phyloP scores from a whole-genome alignment of 1,140 invertebrate species.

The Drosophila busckii region DNA sequence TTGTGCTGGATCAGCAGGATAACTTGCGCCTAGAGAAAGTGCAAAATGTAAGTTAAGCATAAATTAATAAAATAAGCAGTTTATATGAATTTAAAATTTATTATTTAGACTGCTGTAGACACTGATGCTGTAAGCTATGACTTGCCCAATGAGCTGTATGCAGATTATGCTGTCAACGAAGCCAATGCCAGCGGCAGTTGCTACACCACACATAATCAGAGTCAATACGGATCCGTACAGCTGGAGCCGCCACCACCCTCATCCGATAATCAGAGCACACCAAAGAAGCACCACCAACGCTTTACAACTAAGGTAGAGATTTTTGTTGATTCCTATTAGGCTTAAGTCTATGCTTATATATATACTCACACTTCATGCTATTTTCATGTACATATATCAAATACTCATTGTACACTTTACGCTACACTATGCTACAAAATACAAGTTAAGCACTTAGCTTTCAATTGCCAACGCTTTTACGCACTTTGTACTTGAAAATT shows the following conservation, averaged over 20 bases:
- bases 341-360: slow-evolving; percentile 7
- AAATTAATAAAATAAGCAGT: too few species aligned
- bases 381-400: slow-evolving; percentile 11
- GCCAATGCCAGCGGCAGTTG: slow-evolving; percentile 26
- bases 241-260: slow-evolving; percentile 47
- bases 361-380: neutral
- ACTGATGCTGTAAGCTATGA: slow-evolving; percentile 67
- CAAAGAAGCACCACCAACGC: slow-evolving; percentile 50
- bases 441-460: slow-evolving; percentile 19
- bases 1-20: slow-evolving; percentile 41
- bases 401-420: slow-evolving; percentile 22
- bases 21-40: slow-evolving; percentile 51
- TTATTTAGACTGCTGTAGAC: slow-evolving; percentile 3
- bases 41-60: slow-evolving; percentile 59
- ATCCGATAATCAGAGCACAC: slow-evolving; percentile 62
- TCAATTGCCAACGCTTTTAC: slow-evolving; percentile 16
- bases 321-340: slow-evolving; percentile 71
- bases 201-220: slow-evolving; percentile 19
- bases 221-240: slow-evolving; percentile 48
- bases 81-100: too few species aligned
- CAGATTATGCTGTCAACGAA: slow-evolving; percentile 21
- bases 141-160: slow-evolving; percentile 49
- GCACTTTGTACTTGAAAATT: too few species aligned
- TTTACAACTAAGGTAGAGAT: slow-evolving; percentile 78
- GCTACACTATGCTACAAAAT: slow-evolving; percentile 30